Evolutionary conservation across 2,113 vertebrate genomes (phyloP), one percentile per base, ranked within the genome.

Genomic region (Stegostoma tigrinum): DNA sequence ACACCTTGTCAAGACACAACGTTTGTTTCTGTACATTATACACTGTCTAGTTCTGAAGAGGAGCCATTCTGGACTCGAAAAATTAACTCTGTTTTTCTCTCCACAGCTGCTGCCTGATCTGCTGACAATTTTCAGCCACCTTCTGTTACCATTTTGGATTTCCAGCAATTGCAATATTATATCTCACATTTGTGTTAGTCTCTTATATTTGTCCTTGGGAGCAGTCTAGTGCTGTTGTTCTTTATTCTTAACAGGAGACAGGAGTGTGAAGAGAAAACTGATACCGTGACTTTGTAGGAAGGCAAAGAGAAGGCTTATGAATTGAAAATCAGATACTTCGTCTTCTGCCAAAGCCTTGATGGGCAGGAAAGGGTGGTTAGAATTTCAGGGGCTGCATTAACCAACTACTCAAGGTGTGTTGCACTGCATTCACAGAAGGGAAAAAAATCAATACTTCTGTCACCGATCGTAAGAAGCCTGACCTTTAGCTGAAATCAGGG

Each of bases 391-490:
- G 48, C 87, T n/a, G 23, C 14, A 6, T 34, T n/a, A 90, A 34
- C 52, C 87, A 19, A 61, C 27, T 34, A 55, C 27, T 90, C 87
- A 61, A 61, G 87, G 87, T 64, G 52, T 30, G 30, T 0, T 34
- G 27, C 87, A 61, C 52, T 1, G 30, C 15, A 30, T 55, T 17
- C 10, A 15, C 30, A 14, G 52, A 30, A 55, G 27, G 55, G 55
- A 61, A 61, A 61, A 34, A 90, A 90, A 90, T 90, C 87, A 90
- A 90, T 90, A 55, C 52, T 61, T 27, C 87, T 90, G 87, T 90
- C 87, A 90, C 52, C 87, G 3, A 30, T 2, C 27, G 52, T 15
- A 61, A 30, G 55, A 34, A 61, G 87, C 14, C 87, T 90, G 87
- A 90, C 87, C 87, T 90, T 90, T 90, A 5, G 8, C 52, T 61